A percentile compares a stretch with the other conserved stretches of the same genome.
Evolutionary conservation across 2,113 vertebrate genomes (phyloP).

Genomic region (Erpornis zantholeuca): DNA sequence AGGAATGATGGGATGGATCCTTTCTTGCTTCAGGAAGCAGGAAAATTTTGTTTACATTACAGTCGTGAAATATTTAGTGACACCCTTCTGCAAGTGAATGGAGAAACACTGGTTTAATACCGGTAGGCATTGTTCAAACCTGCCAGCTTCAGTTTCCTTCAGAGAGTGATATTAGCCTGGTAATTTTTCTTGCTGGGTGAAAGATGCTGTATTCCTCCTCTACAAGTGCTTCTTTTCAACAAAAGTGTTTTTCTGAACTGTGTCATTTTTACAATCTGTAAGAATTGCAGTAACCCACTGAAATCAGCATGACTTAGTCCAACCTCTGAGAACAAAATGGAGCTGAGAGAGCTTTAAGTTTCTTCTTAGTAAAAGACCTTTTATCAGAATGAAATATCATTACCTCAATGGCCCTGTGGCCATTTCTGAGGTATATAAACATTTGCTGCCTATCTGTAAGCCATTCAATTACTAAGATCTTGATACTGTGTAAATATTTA

Average conservation of each 20-base stretch:
- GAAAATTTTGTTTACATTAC: neutral
- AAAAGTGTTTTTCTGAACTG: neutral
- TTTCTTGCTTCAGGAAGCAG: neutral
- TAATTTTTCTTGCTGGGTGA: neutral
- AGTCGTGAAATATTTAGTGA: neutral
- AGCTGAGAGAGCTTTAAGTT: neutral
- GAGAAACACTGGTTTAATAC: neutral
- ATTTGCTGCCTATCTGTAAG: conserved; percentile 55
- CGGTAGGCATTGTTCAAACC: neutral
- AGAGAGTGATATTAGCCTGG: neutral
- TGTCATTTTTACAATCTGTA: neutral
- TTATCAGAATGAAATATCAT: conserved; percentile 35
- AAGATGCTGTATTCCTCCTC: neutral
- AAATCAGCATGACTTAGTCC: neutral
- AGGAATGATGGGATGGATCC: neutral
- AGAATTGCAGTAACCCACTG: neutral
- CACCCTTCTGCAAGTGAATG: neutral
- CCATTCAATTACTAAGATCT: conserved; percentile 44
- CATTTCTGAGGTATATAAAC: conserved; percentile 53
- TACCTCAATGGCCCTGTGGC: neutral
- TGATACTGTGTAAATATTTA: conserved; percentile 53
- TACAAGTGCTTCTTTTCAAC: neutral
- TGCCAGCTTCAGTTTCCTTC: neutral
- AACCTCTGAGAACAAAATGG: neutral
- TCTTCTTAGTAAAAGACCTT: neutral